These are phyloP conservation scores for Callorhinus ursinus DNA, from an alignment of 2,113 vertebrate genomes.

Conservation along the genomic window DNA sequence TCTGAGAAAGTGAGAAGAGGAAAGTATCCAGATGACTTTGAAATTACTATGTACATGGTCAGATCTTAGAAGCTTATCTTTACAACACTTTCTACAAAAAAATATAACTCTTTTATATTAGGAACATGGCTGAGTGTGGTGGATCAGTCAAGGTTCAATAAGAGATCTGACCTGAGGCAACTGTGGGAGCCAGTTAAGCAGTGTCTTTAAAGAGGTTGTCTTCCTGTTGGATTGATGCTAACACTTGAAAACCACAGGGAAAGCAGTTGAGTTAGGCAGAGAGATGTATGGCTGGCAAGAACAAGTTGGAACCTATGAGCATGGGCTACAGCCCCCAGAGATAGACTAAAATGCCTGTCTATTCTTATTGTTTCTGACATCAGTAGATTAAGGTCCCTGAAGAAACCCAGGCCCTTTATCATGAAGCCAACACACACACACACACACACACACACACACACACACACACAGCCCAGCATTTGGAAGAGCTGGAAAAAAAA, in stretches of 20 bases:
- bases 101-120: background rate
- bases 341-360: rapidly evolving
- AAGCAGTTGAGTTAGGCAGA: background rate
- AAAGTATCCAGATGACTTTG: background rate
- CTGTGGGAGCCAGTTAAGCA: background rate
- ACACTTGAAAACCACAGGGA: background rate
- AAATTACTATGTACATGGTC: background rate
- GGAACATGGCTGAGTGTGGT: background rate
- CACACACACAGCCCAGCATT: background rate
- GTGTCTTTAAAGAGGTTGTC: background rate
- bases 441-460: background rate
- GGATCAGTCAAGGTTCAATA: background rate
- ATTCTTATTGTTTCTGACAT: background rate
- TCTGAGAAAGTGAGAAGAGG: background rate
- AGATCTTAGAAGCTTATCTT: background rate
- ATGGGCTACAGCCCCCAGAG: background rate
- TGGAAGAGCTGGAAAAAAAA: background rate
- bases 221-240: background rate
- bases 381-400: background rate
- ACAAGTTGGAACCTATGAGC: background rate
- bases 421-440: background rate
- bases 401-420: background rate
- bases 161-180: background rate
- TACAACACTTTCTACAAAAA: background rate
- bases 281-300: background rate